A percentile compares a stretch with the other conserved stretches of the same genome.
These are phyloP conservation scores for Melipona quadrifasciata DNA, from an alignment of 1,140 invertebrate species.

Conservation along the genomic window DNA sequence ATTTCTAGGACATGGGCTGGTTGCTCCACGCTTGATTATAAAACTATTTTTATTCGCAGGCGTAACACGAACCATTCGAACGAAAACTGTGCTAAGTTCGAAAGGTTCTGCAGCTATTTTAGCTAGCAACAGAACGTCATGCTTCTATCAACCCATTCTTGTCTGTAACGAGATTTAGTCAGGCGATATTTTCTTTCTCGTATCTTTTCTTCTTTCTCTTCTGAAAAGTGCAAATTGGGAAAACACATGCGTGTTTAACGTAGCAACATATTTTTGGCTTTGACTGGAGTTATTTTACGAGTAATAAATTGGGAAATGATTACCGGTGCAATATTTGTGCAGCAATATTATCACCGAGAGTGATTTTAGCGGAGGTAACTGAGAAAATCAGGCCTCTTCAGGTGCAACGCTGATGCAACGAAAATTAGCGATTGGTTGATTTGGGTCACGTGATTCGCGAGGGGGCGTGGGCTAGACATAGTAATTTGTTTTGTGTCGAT, in stretches of 20 bases:
- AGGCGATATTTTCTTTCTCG: not conserved
- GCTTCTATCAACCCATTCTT: conserved; percentile 33
- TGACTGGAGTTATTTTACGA: not conserved
- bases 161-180: conserved; percentile 9
- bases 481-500: too few relatives aligned
- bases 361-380: too few relatives aligned
- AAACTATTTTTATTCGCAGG: conserved; percentile 38
- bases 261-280: not conserved
- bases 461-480: too few relatives aligned
- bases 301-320: not conserved
- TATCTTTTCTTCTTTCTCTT: not conserved
- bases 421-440: too few relatives aligned
- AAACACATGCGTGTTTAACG: not conserved
- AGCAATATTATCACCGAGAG: too few relatives aligned
- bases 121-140: not conserved
- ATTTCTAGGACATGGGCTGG: not conserved
- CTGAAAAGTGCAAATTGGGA: not conserved
- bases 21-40: conserved; percentile 20
- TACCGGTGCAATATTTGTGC: not conserved
- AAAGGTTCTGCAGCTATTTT: conserved; percentile 49
- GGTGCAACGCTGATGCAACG: too few relatives aligned
- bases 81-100: conserved; percentile 32
- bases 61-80: conserved; percentile 30
- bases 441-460: too few relatives aligned
- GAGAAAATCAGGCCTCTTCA: too few relatives aligned